Percentiles rank a stretch among this genome's conserved stretches.
phyloP scores from a whole-genome alignment of 1,140 invertebrate genomes.

The Penaeus chinensis region DNA sequence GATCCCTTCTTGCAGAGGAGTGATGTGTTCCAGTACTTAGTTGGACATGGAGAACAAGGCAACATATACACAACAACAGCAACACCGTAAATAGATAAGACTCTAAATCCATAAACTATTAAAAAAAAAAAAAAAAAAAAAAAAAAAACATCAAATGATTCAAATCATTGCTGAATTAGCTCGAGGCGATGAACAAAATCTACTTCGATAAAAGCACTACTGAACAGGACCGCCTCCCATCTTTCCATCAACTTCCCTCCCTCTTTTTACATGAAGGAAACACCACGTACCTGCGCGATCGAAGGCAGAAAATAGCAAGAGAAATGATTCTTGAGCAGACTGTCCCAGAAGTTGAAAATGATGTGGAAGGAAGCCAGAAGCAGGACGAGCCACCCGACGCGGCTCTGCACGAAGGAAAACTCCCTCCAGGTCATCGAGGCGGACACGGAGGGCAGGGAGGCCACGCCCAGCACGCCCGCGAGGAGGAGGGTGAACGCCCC shows the following conservation, averaged over 20 bases:
- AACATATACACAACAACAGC: too few species aligned
- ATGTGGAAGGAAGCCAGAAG: slow-evolving; percentile 42
- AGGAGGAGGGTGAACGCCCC: slow-evolving; percentile 10
- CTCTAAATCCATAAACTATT: too few species aligned
- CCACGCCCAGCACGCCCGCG: slow-evolving; percentile 54
- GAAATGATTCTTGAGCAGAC: slow-evolving; percentile 11
- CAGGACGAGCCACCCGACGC: slow-evolving; percentile 58
- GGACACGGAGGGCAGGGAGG: slow-evolving; percentile 60
- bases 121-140: too few species aligned
- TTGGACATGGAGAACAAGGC: too few species aligned
- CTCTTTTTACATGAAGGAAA: not conserved
- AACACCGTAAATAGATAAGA: too few species aligned
- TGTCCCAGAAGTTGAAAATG: slow-evolving; percentile 25
- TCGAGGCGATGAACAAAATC: too few species aligned
- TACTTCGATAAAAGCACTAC: too few species aligned
- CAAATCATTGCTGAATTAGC: too few species aligned
- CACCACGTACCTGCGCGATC: slow-evolving; percentile 20
- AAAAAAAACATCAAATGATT: too few species aligned
- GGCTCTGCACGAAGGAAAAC: slow-evolving; percentile 59
- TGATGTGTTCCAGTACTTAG: too few species aligned
- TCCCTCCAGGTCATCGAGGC: slow-evolving; percentile 60
- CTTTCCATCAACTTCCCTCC: not conserved
- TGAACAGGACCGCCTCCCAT: not conserved
- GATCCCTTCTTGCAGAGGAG: too few species aligned
- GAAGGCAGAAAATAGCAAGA: slow-evolving; percentile 28